Base-by-base conservation (phyloP, 2,113 vertebrate genomes). In the Lepisosteus oculatus region DNA sequence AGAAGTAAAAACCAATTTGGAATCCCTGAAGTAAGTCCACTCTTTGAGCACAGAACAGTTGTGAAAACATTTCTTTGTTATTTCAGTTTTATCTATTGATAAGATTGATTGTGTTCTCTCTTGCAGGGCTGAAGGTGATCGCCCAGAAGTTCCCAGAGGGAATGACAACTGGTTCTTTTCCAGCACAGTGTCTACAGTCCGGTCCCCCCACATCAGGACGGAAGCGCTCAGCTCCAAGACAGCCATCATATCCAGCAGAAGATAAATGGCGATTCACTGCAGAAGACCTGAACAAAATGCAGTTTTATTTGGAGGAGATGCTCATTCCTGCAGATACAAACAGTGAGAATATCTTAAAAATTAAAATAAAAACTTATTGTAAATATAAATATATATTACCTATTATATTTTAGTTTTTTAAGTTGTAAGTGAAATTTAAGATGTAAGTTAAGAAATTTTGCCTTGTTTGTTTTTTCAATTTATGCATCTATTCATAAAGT, bases 141-240 rank as follows among this genome's bases (percentile, higher is more conserved):
- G 91, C 90, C 3, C 95, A 98, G 85, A 98, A 94, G 74, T 94
- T 98, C 74, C 97, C 96, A 0, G 93, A 95, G 62, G 94, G 96
- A 3, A 12, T 99, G 83, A 82, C 93, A 59, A 97, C 94, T 0
- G 96, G 97, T 63, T 85, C 89, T 0, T 75, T 97, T 29, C 96
- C 96, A 0, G 0, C 55, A 0, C 88, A 81, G 3, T 97, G 94
- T 81, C 73, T 85, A 4, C 86, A 89, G 7, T 6, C 86, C 8
- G 45, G 84, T 15, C 71, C 81, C 0, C 1, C 82, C 0, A 73
- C 75, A 2, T 85, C 84, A 15, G 59, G 81, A 47, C 89, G 79
- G 1, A 95, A 83, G 71, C 83, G 65, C 59, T 11, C 75, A 0
- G 47, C 65, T 3, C 81, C 80, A 63, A 87, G 62, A 65, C 80